A percentile compares a stretch with the other conserved stretches of the same genome.
These are phyloP conservation scores for Struthidea cinerea DNA, from an alignment of 2,113 vertebrate genomes.

Conservation along the genomic window DNA sequence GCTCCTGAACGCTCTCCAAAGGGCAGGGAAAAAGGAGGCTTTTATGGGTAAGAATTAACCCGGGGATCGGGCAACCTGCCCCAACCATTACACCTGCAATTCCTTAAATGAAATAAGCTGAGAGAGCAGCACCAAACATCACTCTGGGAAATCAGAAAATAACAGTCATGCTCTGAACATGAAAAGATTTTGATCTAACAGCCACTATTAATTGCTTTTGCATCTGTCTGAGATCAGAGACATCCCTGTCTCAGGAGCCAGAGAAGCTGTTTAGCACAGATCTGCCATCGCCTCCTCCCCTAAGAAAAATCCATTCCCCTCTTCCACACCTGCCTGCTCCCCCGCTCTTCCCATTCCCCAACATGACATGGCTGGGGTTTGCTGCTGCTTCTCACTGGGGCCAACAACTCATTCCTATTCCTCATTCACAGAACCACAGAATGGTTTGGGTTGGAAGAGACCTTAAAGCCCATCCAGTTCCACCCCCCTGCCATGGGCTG, in stretches of 20 bases:
- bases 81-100: background rate
- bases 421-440: background rate
- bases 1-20: background rate
- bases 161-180: background rate
- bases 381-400: background rate
- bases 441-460: background rate
- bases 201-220: background rate
- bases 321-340: background rate
- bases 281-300: background rate
- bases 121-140: background rate
- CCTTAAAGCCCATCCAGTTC: background rate
- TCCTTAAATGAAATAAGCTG: background rate
- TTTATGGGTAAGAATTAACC: background rate
- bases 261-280: background rate
- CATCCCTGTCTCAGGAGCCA: background rate
- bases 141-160: background rate
- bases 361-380: background rate
- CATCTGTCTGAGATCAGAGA: background rate
- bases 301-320: background rate
- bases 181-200: background rate
- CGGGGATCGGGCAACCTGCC: background rate
- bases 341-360: background rate
- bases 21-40: background rate
- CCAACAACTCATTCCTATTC: background rate
- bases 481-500: background rate